Conservation (phyloP, 2,113 vertebrate species). For the Lucifuga dentata region DNA sequence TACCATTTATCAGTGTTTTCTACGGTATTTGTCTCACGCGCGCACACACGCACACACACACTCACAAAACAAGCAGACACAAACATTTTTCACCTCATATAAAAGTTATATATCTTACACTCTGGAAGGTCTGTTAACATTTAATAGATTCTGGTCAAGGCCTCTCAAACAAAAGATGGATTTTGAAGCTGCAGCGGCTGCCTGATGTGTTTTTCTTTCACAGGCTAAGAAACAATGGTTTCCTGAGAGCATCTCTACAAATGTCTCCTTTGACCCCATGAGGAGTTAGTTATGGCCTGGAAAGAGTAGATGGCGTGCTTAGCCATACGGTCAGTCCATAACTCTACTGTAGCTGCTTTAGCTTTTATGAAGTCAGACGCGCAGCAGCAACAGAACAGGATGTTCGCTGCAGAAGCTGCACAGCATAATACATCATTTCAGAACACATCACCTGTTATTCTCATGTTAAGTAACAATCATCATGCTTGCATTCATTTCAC, state of each 20-base stretch:
- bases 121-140: slow-evolving; percentile 72
- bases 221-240: slow-evolving; percentile 46
- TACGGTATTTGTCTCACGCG: too few species aligned
- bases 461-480: slow-evolving; percentile 16
- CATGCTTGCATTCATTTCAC: not conserved
- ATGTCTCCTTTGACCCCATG: slow-evolving; percentile 57
- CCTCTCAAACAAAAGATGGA: slow-evolving; percentile 66
- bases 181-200: slow-evolving; percentile 45
- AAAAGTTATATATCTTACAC: slow-evolving; percentile 61
- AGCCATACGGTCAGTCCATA: slow-evolving; percentile 47
- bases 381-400: slow-evolving; percentile 46
- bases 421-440: slow-evolving; percentile 36
- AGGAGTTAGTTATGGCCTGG: slow-evolving; percentile 62
- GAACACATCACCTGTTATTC: slow-evolving; percentile 30
- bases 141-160: slow-evolving; percentile 68
- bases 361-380: slow-evolving; percentile 57
- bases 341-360: slow-evolving; percentile 47
- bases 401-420: slow-evolving; percentile 15
- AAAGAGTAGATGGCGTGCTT: slow-evolving; percentile 35
- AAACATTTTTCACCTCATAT: slow-evolving; percentile 34
- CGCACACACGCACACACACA: slow-evolving; percentile 29
- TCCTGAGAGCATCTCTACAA: slow-evolving; percentile 57
- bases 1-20: too few species aligned
- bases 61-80: slow-evolving; percentile 9
- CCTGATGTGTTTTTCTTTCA: slow-evolving; percentile 20